These are phyloP conservation scores for Ageneiosus marmoratus DNA, from an alignment of 2,113 vertebrate genomes.

Conservation along the genomic window DNA sequence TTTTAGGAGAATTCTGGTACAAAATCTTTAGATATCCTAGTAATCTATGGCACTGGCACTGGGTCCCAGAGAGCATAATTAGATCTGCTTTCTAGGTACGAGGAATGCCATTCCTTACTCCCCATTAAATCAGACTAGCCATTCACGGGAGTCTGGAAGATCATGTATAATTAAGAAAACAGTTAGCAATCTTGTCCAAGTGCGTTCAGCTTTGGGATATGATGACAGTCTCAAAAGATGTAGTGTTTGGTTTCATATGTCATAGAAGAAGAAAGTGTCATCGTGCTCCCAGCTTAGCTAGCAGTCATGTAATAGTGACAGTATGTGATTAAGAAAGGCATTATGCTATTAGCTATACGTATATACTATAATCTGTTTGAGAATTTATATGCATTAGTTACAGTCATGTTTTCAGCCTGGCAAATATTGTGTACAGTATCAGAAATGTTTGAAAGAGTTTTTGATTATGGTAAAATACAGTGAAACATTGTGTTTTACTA, in stretches of 20 bases:
- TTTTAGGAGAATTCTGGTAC: not conserved
- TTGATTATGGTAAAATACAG: not conserved
- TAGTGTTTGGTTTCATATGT: not conserved
- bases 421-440: not conserved
- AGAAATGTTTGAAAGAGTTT: too few species aligned
- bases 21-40: not conserved
- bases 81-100: not conserved
- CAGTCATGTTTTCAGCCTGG: not conserved
- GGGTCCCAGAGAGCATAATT: not conserved
- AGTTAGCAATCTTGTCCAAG: not conserved
- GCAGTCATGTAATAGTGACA: not conserved
- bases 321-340: not conserved
- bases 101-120: not conserved
- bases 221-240: conserved; percentile 3
- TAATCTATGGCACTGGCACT: not conserved
- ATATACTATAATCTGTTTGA: not conserved
- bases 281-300: not conserved
- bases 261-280: not conserved
- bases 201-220: not conserved
- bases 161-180: not conserved
- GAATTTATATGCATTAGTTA: not conserved
- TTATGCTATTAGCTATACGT: too few species aligned
- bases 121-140: not conserved
- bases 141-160: not conserved
- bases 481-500: not conserved